Conservation (phyloP, 2,797 vertebrate species). For the Pagetopsis macropterus region DNA sequence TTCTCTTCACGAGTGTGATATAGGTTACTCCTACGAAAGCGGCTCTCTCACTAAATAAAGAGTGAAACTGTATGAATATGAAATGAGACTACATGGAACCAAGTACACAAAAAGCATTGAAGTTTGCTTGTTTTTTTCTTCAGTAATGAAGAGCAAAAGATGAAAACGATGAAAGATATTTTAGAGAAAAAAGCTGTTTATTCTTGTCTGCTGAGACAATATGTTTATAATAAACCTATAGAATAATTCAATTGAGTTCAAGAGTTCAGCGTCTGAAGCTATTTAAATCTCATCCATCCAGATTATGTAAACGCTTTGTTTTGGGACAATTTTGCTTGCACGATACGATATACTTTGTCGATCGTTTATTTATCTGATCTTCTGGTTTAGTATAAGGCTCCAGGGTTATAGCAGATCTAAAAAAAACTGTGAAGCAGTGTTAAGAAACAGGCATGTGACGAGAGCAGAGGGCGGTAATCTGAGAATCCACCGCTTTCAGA, state of each 20-base stretch:
- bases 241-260: slow-evolving; percentile 39
- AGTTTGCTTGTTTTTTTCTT: slow-evolving; percentile 3
- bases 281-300: slow-evolving; percentile 37
- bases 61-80: background rate
- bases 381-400: slow-evolving; percentile 18
- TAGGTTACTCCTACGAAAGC: slow-evolving; percentile 4
- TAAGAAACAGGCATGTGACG: slow-evolving; percentile 25
- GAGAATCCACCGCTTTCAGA: slow-evolving; percentile 21
- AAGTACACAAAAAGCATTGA: slow-evolving; percentile 6
- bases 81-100: background rate
- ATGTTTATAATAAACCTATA: slow-evolving; percentile 14
- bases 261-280: slow-evolving; percentile 26
- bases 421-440: slow-evolving; percentile 14
- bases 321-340: slow-evolving; percentile 2
- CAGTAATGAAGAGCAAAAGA: slow-evolving; percentile 10
- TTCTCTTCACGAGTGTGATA: slow-evolving; percentile 15
- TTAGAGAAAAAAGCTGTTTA: slow-evolving; percentile 1
- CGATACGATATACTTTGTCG: too few species aligned
- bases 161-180: slow-evolving; percentile 8
- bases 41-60: background rate
- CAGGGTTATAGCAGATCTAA: background rate
- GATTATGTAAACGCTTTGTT: slow-evolving; percentile 19
- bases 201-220: slow-evolving; percentile 15
- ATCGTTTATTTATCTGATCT: slow-evolving; percentile 18
- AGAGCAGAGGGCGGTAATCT: slow-evolving; percentile 25